Conservation (phyloP, 1,140 invertebrate species). For the Anastatus disparis region DNA sequence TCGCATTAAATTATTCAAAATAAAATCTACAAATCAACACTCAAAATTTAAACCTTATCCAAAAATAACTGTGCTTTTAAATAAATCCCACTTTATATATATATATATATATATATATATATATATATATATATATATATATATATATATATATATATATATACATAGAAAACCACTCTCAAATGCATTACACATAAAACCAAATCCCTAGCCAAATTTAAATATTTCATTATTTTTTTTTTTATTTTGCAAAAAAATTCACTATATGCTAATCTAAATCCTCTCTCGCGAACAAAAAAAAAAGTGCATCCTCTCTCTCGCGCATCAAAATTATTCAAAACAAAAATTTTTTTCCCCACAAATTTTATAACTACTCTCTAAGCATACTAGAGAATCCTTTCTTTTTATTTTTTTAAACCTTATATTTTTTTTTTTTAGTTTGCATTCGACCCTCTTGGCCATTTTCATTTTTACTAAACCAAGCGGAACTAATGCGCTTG, state of each 20-base stretch:
- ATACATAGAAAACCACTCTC: neutral
- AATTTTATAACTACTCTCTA: neutral
- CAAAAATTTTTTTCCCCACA: constrained; percentile 3
- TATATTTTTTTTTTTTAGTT: no score
- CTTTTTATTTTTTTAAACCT: no score
- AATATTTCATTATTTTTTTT: no score
- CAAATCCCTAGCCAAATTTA: neutral
- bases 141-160: no score
- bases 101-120: no score
- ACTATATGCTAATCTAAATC: neutral
- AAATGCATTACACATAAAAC: neutral
- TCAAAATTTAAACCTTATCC: neutral
- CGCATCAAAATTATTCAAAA: constrained; percentile 10
- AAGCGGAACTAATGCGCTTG: constrained; percentile 42
- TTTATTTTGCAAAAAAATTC: no score
- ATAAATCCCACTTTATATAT: neutral
- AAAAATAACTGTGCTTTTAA: neutral
- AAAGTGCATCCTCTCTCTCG: neutral
- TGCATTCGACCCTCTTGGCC: no score
- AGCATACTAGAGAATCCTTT: no score
- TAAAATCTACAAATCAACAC: neutral
- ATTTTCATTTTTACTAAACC: constrained; percentile 30
- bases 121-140: no score
- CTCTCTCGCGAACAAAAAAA: neutral
- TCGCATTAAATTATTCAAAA: neutral